Conservation (phyloP, 2,888 invertebrate genomes). For the Eugnorisma glareosa region DNA sequence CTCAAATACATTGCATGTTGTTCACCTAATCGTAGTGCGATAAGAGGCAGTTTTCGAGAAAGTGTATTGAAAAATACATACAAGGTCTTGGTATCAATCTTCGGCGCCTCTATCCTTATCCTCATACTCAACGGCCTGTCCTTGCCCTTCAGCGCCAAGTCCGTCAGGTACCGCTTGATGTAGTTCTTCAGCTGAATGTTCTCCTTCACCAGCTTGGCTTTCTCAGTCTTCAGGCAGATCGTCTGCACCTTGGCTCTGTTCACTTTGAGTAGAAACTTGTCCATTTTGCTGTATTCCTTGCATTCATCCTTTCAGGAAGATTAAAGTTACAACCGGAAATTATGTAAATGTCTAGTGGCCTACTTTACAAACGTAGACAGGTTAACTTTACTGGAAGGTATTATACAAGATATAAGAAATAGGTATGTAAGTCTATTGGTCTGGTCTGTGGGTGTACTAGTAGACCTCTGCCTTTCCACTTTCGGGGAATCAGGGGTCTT, state of each 20-base stretch:
- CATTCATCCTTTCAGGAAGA: conserved; percentile 78
- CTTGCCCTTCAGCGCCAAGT: conserved; percentile 88
- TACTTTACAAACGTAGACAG: neutral
- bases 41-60: too few species aligned
- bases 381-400: neutral
- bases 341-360: neutral
- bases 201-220: conserved; percentile 88
- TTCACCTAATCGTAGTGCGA: too few species aligned
- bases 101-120: conserved; percentile 73
- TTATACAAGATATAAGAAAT: neutral
- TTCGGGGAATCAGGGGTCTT: too few species aligned
- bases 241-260: conserved; percentile 86
- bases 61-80: conserved; percentile 27
- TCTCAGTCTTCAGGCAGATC: conserved; percentile 83
- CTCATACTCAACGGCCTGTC: conserved; percentile 81
- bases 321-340: neutral
- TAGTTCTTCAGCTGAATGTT: conserved; percentile 92
- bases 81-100: conserved; percentile 66
- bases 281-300: conserved; percentile 91
- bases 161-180: conserved; percentile 91
- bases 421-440: neutral
- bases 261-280: conserved; percentile 92
- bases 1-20: too few species aligned
- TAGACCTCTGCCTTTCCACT: neutral
- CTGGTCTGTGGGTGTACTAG: neutral